phyloP scores from a whole-genome alignment of 2,113 vertebrate genomes.

The Oncorhynchus clarkii region DNA sequence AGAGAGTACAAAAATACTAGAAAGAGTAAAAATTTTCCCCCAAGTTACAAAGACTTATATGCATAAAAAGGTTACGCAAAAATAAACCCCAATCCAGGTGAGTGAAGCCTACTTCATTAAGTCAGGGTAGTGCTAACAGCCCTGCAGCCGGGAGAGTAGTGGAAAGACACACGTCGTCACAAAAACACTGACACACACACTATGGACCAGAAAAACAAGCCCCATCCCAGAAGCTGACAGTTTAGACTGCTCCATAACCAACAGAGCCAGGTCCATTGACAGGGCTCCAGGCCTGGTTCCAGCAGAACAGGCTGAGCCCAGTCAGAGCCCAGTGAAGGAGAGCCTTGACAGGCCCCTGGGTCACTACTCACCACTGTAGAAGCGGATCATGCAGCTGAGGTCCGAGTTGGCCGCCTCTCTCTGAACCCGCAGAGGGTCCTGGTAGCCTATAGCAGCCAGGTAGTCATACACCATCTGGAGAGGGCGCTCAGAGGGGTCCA shows the following conservation, averaged over 20 bases:
- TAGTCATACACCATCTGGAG: slow-evolving; percentile 94
- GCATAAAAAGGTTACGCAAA: neutral
- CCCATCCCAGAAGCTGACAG: neutral
- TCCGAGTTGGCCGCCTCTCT: slow-evolving; percentile 92
- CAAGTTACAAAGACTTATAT: neutral
- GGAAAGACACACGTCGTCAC: neutral
- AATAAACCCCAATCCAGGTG: neutral
- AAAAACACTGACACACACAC: neutral
- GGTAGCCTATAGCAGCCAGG: slow-evolving; percentile 84
- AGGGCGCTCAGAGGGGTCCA: slow-evolving; percentile 84
- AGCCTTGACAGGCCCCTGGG: neutral
- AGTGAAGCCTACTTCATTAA: neutral
- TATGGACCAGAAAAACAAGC: too few species aligned
- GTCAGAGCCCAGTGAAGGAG: neutral
- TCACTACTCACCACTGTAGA: slow-evolving; percentile 87
- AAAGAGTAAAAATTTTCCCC: neutral
- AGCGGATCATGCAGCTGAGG: slow-evolving; percentile 95
- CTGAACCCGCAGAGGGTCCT: slow-evolving; percentile 86
- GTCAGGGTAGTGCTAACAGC: neutral
- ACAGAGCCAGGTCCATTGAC: slow-evolving; percentile 10
- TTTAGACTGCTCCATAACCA: neutral
- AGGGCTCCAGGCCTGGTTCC: slow-evolving; percentile 1
- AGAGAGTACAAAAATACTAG: too few species aligned
- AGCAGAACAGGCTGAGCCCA: neutral
- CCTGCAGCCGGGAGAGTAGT: neutral